Evolutionary conservation across 1,140 invertebrate genomes (phyloP), one percentile per base, ranked within the genome.

Genomic region (Leucophenga varia): DNA sequence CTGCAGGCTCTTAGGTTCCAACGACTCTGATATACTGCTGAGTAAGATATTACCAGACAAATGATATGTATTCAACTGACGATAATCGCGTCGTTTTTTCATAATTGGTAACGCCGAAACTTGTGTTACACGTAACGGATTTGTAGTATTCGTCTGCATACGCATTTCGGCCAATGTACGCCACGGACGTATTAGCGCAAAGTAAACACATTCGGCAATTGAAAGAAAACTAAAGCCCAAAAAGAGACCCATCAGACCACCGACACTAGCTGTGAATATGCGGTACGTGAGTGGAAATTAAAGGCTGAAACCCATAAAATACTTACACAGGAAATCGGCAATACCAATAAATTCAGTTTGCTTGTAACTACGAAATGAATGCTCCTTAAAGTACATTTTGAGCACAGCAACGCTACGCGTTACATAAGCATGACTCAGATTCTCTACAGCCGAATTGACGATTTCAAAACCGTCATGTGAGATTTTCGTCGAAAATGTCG

Each of bases 221-320:
- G 88, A 90, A 44, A 91, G 78, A 59, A 88, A 83, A 68, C 88
- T 90, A 61, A 91, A 90, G 4, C 88, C 88, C 76, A 90, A 78
- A 59, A 88, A 90, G 0, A 91, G 76, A 9, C 88, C 87, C n/a
- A 91, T 78, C 14, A 91, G 72, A 12, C 89, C 88, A 43, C 89
- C 88, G 8, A 84, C 86, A 58, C 84, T 87, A 1, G 87, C 88
- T 90, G 73, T 42, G 78, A 79, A 50, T 55, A 71, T 14, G 13
- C 9, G 9, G 25, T 9, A 42, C 10, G 14, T 21, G 47, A 25
- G 31, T 3, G 40, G 31, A 31, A 38, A 41, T 2, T 30, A 47
- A 1, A 19, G 0, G 25, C 5, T 44, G 30, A 18, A 32, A 16
- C n/a, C 1, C 21, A 34, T 42, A 13, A 37, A 21, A 7, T 64